Evolutionary conservation across 2,888 invertebrate genomes (phyloP), one percentile per base, ranked within the genome.

Genomic region (Microctonus aethiopoides): DNA sequence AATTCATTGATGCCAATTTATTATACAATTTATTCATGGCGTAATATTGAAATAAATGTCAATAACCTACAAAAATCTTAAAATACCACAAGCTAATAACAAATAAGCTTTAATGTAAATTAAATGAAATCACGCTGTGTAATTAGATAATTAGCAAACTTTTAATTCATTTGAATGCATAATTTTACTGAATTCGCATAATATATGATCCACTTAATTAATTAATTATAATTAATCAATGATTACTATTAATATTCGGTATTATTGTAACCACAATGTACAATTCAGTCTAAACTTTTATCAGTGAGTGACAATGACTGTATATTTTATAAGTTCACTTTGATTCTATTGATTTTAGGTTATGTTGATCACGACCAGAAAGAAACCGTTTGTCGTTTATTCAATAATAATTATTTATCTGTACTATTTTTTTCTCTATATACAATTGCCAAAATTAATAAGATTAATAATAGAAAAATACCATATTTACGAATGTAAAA

Each of bases 271-370:
- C 34, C 54, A 54, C 64, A 64, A 64, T 64, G 34, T 71, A 72
- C 72, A 72, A 69, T 73, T 76, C 76, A 76, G 76, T 75, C 76
- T 76, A 75, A 71, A 68, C 62, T 70, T 70, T 60, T 36, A 65
- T 66, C 52, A 41, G 54, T 11, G 41, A 54, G 26, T 39, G 61
- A 60, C 61, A 65, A 46, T 39, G 41, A 64, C 64, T 61, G 29
- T 52, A 16, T 64, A 36, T 34, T 11, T 13, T 46, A 16, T n/a
- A n/a, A 46, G 20, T n/a, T 20, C 46, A 16, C 20, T 46, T 46
- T 46, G 46, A 16, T 16, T 46, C 20, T 46, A 6, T 16, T 16
- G 16, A 46, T 29, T 57, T 32, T n/a, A 29, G n/a, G 2, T 32
- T 57, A 32, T n/a, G 7, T 57, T 57, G 26, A 24, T 54, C 24